These are phyloP conservation scores for Exocentrus adspersus DNA, from an alignment of 2,888 invertebrate species.

Conservation along the genomic window DNA sequence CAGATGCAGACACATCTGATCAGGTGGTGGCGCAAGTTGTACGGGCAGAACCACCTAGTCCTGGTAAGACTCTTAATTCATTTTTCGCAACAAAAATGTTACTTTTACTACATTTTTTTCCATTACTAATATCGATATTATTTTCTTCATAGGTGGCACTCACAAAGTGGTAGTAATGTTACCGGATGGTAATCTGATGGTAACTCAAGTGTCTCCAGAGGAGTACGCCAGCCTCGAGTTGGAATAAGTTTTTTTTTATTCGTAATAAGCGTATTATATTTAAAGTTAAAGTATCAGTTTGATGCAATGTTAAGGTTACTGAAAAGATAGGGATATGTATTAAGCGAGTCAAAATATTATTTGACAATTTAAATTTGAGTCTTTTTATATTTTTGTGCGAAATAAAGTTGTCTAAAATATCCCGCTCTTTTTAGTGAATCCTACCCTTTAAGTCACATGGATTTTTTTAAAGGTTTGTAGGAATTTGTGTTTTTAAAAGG, in stretches of 20 bases:
- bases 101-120: too few species aligned
- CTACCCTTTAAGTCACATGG: constrained; percentile 24
- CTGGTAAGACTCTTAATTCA: constrained; percentile 67
- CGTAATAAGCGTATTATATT: background rate
- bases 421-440: background rate
- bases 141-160: constrained; percentile 81
- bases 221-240: constrained; percentile 75
- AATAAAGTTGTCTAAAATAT: background rate
- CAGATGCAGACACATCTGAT: constrained; percentile 66
- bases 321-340: background rate
- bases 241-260: constrained; percentile 50
- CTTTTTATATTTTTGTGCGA: too few species aligned
- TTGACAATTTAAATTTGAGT: too few species aligned
- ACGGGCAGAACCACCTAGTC: constrained; percentile 84
- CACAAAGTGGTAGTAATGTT: constrained; percentile 84
- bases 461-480: constrained; percentile 10
- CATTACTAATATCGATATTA: too few species aligned
- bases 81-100: background rate
- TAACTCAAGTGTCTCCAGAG: constrained; percentile 88
- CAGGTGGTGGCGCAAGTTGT: constrained; percentile 89
- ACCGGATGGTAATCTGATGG: constrained; percentile 86
- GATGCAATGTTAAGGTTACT: background rate
- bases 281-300: background rate
- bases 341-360: background rate
- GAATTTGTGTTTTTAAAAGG: constrained; percentile 15